These are phyloP conservation scores for Lysiphlebus fabarum DNA, from an alignment of 1,140 invertebrate genomes.

Conservation along the genomic window DNA sequence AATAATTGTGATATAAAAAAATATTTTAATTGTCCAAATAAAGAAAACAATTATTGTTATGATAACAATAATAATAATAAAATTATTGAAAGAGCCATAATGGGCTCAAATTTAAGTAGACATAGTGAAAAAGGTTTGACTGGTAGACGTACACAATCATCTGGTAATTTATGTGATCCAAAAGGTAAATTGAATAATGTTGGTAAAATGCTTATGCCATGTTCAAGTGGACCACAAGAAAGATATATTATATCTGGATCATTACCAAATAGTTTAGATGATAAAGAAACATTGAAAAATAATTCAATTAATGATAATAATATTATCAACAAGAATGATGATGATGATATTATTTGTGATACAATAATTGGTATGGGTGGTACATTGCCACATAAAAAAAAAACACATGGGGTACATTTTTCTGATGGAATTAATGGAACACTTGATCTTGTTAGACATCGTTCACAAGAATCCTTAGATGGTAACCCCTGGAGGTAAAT, in stretches of 20 bases:
- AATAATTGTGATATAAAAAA: slow-evolving; percentile 38
- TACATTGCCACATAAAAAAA: slow-evolving; percentile 60
- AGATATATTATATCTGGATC: slow-evolving; percentile 63
- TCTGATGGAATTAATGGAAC: slow-evolving; percentile 49
- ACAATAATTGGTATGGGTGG: slow-evolving; percentile 63
- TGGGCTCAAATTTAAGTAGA: slow-evolving; percentile 73
- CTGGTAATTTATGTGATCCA: slow-evolving; percentile 58
- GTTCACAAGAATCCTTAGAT: slow-evolving; percentile 48
- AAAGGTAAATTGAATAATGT: slow-evolving; percentile 51
- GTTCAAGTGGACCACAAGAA: slow-evolving; percentile 46
- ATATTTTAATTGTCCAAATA: slow-evolving; percentile 42
- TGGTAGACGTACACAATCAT: slow-evolving; percentile 68
- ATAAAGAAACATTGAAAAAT: slow-evolving; percentile 52
- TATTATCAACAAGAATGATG: slow-evolving; percentile 56
- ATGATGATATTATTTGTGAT: slow-evolving; percentile 57
- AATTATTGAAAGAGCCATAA: slow-evolving; percentile 38
- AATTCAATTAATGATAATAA: slow-evolving; percentile 59
- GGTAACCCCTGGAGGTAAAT: slow-evolving; percentile 53
- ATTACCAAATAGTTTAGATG: slow-evolving; percentile 70
- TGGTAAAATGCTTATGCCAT: slow-evolving; percentile 50
- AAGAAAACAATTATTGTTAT: slow-evolving; percentile 44
- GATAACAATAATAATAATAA: slow-evolving; percentile 25
- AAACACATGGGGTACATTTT: slow-evolving; percentile 51
- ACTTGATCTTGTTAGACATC: slow-evolving; percentile 46
- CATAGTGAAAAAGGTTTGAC: slow-evolving; percentile 66